Percentiles rank a stretch among this genome's conserved stretches.
Conservation (phyloP, 2,888 invertebrate species). For the Thysanoteuthis rhombus region DNA sequence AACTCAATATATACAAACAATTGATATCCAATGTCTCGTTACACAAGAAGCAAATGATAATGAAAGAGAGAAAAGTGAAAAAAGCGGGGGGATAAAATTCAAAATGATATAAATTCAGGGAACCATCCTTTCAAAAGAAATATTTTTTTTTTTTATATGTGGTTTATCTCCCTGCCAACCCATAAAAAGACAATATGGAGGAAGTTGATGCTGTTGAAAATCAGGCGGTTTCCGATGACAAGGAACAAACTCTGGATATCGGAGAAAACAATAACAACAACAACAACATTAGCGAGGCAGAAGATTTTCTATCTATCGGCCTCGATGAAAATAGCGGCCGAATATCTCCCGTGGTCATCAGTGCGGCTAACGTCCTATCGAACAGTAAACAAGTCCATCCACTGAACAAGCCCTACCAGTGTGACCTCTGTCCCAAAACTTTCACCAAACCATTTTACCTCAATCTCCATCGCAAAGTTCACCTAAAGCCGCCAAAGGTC, state of each 20-base stretch:
- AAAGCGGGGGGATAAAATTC: neutral
- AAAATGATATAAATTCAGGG: neutral
- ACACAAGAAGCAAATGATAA: neutral
- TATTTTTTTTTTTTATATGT: neutral
- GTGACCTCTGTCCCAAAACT: conserved; percentile 25
- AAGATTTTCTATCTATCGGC: neutral
- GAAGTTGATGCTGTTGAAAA: neutral
- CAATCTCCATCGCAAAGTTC: conserved; percentile 15
- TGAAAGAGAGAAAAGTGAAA: neutral
- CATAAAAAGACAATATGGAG: neutral
- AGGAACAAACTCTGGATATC: neutral
- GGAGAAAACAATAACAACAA: neutral
- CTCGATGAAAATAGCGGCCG: neutral
- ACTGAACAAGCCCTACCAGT: conserved; percentile 24
- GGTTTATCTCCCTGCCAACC: neutral
- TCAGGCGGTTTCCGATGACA: neutral
- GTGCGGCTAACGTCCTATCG: neutral
- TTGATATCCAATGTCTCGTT: neutral
- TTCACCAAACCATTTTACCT: conserved; percentile 28
- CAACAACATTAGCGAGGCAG: neutral
- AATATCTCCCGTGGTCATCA: conserved; percentile 1
- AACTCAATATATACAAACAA: neutral
- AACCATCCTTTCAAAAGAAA: neutral
- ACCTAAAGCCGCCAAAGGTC: conserved; percentile 18
- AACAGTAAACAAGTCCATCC: conserved; percentile 27